Evolutionary conservation across 2,888 invertebrate species (phyloP).

Genomic region (Escarpia spicata): DNA sequence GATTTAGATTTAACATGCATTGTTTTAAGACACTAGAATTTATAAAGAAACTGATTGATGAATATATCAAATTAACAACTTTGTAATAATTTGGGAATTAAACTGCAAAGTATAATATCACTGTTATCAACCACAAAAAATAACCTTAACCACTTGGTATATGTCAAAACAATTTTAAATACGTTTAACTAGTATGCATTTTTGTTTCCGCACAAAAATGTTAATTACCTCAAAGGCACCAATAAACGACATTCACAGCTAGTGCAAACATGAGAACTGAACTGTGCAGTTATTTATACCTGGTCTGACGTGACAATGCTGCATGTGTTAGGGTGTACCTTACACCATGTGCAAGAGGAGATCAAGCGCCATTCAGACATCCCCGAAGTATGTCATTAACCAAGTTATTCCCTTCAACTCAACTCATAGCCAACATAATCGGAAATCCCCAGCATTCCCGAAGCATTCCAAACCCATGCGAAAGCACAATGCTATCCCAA

Average conservation of each 20-base stretch:
- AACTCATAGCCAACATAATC: constrained; percentile 16
- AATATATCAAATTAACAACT: not conserved
- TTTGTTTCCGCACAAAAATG: not conserved
- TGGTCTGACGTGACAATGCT: not conserved
- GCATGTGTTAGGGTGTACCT: not conserved
- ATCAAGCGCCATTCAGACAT: not conserved
- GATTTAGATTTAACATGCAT: not conserved
- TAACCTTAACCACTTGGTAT: not conserved
- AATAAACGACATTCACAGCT: not conserved
- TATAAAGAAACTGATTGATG: not conserved
- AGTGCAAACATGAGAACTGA: not conserved
- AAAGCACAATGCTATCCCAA: not conserved
- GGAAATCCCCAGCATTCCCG: not conserved
- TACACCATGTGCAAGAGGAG: not conserved
- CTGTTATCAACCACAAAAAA: not conserved
- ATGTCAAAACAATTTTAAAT: not conserved
- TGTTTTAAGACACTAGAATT: too few relatives aligned
- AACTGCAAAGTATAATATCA: not conserved
- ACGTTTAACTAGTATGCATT: not conserved
- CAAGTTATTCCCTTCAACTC: not conserved
- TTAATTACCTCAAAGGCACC: not conserved
- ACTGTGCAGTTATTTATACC: not conserved
- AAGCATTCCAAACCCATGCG: not conserved
- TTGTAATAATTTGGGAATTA: not conserved
- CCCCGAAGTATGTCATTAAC: not conserved